phyloP scores from a whole-genome alignment of 2,888 invertebrate genomes.

The Nomada fucata region DNA sequence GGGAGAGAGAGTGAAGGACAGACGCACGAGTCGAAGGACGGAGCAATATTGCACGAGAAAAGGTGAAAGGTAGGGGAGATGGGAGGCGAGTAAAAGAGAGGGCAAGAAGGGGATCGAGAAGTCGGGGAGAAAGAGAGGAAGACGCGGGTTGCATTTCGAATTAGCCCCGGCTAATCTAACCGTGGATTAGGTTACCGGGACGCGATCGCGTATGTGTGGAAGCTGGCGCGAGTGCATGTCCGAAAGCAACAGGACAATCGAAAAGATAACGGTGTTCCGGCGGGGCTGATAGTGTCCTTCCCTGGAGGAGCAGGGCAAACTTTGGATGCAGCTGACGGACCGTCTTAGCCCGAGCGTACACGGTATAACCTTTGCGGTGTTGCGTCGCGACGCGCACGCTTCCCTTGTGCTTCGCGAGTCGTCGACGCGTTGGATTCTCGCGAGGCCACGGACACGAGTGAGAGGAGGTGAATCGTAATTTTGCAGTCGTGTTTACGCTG shows the following conservation, averaged over 20 bases:
- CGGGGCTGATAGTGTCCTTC: neutral
- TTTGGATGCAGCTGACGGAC: conserved; percentile 14
- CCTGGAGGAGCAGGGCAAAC: neutral
- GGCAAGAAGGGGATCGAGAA: conserved; percentile 46
- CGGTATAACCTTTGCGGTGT: conserved; percentile 4
- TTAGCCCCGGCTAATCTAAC: conserved; percentile 67
- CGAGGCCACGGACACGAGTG: conserved; percentile 35
- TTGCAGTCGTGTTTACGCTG: conserved; percentile 35
- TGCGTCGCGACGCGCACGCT: conserved; percentile 33
- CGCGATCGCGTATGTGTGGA: conserved; percentile 37
- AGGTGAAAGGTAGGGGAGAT: conserved; percentile 31
- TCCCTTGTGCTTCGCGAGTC: conserved; percentile 31
- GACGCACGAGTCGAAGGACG: conserved; percentile 41
- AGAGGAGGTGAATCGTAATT: conserved; percentile 44
- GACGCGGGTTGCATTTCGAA: conserved; percentile 51
- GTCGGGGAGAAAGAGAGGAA: conserved; percentile 42
- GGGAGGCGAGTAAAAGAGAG: conserved; percentile 44
- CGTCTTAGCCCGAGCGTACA: conserved; percentile 2
- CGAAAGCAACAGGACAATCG: neutral
- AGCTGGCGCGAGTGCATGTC: conserved; percentile 16
- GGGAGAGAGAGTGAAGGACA: conserved; percentile 17
- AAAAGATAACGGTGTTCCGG: no score
- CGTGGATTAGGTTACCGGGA: conserved; percentile 68
- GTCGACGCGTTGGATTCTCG: conserved; percentile 29
- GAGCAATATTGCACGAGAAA: conserved; percentile 35